phyloP scores from a whole-genome alignment of 2,888 invertebrate genomes.

The Xestia ashworthii region DNA sequence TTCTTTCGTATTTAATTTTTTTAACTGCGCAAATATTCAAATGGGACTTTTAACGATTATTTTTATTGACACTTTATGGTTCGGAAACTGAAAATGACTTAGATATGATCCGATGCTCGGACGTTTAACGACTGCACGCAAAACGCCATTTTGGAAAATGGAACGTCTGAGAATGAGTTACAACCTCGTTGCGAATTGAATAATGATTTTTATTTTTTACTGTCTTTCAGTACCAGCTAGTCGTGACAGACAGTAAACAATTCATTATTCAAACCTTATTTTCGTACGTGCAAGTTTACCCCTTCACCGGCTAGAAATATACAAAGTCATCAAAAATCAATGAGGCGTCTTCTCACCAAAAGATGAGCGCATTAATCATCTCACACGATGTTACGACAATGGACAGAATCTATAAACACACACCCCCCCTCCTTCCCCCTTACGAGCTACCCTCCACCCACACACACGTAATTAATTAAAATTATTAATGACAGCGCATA shows the following conservation, averaged over 20 bases:
- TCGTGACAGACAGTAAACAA: slow-evolving; percentile 3
- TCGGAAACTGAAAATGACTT: slow-evolving; percentile 87
- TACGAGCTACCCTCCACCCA: slow-evolving; percentile 48
- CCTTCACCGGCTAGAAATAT: slow-evolving; percentile 62
- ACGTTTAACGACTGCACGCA: slow-evolving; percentile 72
- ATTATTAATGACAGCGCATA: slow-evolving; percentile 87
- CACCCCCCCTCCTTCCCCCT: slow-evolving; percentile 45
- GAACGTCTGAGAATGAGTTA: slow-evolving; percentile 53
- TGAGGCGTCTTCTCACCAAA: slow-evolving; percentile 79
- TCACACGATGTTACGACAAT: slow-evolving; percentile 78
- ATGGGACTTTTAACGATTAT: slow-evolving; percentile 83
- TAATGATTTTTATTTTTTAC: slow-evolving; percentile 34
- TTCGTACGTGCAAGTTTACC: slow-evolving; percentile 49
- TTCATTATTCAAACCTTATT: slow-evolving; percentile 22
- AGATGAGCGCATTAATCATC: slow-evolving; percentile 86
- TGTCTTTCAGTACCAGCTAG: slow-evolving; percentile 18
- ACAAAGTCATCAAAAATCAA: slow-evolving; percentile 80
- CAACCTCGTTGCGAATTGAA: slow-evolving; percentile 41
- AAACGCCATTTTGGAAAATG: slow-evolving; percentile 71
- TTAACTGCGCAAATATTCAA: slow-evolving; percentile 87
- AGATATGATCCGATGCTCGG: slow-evolving; percentile 82
- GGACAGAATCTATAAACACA: slow-evolving; percentile 71
- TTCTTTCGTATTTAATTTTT: slow-evolving; percentile 78
- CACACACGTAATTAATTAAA: slow-evolving; percentile 86
- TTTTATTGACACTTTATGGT: slow-evolving; percentile 90